Conservation (phyloP, 1,140 invertebrate species). For the Homarus americanus region DNA sequence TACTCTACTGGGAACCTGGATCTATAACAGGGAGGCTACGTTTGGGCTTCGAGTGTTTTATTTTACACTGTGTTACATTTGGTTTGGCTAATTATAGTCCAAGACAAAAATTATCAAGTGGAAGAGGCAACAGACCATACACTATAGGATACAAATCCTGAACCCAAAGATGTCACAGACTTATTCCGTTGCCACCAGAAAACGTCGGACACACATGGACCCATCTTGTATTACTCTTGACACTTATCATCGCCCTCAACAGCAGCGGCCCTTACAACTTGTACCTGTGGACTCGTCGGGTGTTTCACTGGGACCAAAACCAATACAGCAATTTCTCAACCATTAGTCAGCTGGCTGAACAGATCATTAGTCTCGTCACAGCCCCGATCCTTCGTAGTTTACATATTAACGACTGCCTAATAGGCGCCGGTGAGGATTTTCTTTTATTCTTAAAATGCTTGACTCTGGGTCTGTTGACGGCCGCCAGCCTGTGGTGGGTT, state of each 20-base stretch:
- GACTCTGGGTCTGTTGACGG: background rate
- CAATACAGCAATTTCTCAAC: background rate
- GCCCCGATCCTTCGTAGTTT: background rate
- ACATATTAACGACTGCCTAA: background rate
- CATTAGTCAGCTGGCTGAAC: background rate
- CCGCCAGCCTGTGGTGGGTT: conserved; percentile 9
- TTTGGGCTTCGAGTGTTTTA: background rate
- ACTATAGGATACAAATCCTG: background rate
- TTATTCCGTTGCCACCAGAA: conserved; percentile 3
- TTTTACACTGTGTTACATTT: background rate
- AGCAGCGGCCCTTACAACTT: background rate
- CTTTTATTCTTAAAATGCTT: background rate
- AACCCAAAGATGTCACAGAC: conserved; percentile 12
- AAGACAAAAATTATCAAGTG: background rate
- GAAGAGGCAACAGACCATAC: background rate
- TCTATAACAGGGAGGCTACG: conserved; percentile 22
- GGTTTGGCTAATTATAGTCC: background rate
- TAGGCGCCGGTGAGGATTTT: background rate
- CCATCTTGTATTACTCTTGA: background rate
- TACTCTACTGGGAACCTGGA: background rate
- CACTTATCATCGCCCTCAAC: background rate
- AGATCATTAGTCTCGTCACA: background rate
- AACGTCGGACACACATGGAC: background rate
- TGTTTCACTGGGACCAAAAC: conserved; percentile 17
- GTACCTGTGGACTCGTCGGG: conserved; percentile 28